These are phyloP conservation scores for Drosophila orena DNA, from an alignment of 1,140 invertebrate species.

Conservation along the genomic window DNA sequence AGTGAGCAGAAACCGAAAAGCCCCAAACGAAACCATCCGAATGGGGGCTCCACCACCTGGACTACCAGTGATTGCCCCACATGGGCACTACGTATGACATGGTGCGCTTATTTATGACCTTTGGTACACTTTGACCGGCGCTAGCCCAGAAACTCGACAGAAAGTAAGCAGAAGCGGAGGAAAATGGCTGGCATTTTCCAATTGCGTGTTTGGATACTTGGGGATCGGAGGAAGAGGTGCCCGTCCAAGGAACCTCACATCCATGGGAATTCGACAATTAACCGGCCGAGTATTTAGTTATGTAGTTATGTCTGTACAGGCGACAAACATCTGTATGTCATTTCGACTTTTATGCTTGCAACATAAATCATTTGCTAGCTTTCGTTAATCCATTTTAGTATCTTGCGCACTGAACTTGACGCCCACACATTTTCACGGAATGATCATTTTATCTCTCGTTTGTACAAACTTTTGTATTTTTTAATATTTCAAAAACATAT, in stretches of 20 bases:
- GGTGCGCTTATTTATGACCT: conserved; percentile 62
- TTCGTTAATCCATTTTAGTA: not conserved
- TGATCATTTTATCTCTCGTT: too few species aligned
- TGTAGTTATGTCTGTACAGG: conserved; percentile 5
- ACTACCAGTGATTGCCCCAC: conserved; percentile 51
- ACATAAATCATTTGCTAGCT: conserved; percentile 5
- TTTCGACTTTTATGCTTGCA: not conserved
- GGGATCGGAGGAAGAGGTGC: conserved; percentile 10
- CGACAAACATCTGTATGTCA: conserved; percentile 17
- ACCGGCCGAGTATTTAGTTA: conserved; percentile 6
- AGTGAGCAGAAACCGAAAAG: conserved; percentile 4
- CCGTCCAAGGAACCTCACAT: conserved; percentile 19
- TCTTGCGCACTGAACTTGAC: not conserved
- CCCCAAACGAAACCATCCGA: conserved; percentile 42
- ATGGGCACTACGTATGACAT: conserved; percentile 60
- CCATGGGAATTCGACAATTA: conserved; percentile 48
- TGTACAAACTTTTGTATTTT: not conserved
- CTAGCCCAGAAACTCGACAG: conserved; percentile 20
- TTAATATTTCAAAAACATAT: too few species aligned
- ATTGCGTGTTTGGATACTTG: conserved; percentile 30
- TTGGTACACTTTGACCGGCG: conserved; percentile 60
- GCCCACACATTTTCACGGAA: not conserved
- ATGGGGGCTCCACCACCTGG: conserved; percentile 23
- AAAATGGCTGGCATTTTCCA: conserved; percentile 34
- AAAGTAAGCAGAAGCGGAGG: not conserved